Conservation (phyloP, 2,113 vertebrate species). For the Furnarius figulus region DNA sequence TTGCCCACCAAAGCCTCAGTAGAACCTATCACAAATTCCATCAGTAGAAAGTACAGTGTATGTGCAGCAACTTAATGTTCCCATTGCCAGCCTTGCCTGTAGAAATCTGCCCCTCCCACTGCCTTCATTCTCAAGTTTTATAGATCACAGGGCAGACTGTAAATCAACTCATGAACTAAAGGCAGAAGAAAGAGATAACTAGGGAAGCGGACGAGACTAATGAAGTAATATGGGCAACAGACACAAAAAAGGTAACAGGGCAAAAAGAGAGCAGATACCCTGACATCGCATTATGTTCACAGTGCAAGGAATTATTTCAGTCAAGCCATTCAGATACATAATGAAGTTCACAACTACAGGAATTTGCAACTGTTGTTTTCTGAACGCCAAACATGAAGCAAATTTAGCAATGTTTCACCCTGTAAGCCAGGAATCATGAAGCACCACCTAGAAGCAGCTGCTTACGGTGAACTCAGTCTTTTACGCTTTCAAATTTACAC, state of each 20-base stretch:
- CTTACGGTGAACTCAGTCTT: neutral
- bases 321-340: neutral
- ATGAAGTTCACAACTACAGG: neutral
- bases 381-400: neutral
- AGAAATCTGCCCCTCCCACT: neutral
- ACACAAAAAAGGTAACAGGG: neutral
- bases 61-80: neutral
- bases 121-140: neutral
- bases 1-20: neutral
- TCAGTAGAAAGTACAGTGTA: neutral
- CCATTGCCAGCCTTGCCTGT: neutral
- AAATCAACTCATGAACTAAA: neutral
- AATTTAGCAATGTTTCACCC: neutral
- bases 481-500: neutral
- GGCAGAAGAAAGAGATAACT: neutral
- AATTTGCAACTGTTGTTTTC: neutral
- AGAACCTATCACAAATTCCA: neutral
- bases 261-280: neutral
- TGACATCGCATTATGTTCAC: neutral
- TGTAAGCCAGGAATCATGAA: neutral
- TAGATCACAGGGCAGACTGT: neutral
- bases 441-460: neutral
- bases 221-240: neutral
- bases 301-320: neutral
- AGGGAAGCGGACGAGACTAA: neutral